Evolutionary conservation across 2,888 invertebrate genomes (phyloP), one percentile per base, ranked within the genome.

Genomic region (Dendrolimus pini): DNA sequence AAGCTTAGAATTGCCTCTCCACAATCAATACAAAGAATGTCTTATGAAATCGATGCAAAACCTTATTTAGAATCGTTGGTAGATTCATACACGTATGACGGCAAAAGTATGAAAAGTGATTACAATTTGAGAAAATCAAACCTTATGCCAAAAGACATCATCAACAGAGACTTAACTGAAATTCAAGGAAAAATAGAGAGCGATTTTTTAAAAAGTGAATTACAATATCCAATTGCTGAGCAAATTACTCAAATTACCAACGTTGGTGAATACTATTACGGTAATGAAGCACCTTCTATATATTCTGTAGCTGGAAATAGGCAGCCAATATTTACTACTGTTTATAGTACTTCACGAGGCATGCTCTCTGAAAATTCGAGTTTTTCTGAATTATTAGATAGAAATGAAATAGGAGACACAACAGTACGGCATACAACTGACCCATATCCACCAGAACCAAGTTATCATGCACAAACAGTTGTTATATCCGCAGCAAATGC

Each of bases 291-390:
- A 57, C 92, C 94, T 14, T 94, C 94, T 52, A 95, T 95, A 75
- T 95, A 95, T 76, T 95, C 95, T 1, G 94, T 95, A 14, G 95
- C 95, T 55, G 95, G 95, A 55, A 94, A 95, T 83, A 92, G 94
- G 59, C 93, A 94, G 78, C 93, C 94, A 66, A 92, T 93, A 58
- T 95, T 94, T 71, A 94, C 95, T n/a, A 94, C 94, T 56, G 94
- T 95, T 9, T 95, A 95, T 78, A 94, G 95, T 14, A 93, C 93
- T 61, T 93, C 94, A 56, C 92, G 93, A 67, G 92, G 93, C 55
- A 92, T 92, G 66, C 92, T 93, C 66, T 90, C 92, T 62, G 93
- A 94, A 79, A 92, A 93, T 59, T 91, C 92, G 63, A 92, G 91
- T 82, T 94, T 94, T 85, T 94, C 94, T 60, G 94, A 94, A 77